A percentile compares a stretch with the other conserved stretches of the same genome.
Evolutionary conservation across 2,888 invertebrate genomes (phyloP).

Genomic region (Ennomos fuscantarius): DNA sequence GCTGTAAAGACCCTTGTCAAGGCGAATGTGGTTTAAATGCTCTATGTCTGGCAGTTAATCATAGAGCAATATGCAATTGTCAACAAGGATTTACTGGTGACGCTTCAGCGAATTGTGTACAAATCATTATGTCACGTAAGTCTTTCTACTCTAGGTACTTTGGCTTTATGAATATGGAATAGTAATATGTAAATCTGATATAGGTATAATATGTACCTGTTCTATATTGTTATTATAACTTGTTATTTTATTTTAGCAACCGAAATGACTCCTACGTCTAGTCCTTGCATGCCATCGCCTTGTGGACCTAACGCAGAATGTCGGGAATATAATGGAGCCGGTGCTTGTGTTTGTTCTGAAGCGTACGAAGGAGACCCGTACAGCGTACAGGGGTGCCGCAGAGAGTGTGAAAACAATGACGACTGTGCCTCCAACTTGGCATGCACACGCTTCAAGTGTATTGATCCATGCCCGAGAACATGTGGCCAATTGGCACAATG

Average conservation of each 20-base stretch:
- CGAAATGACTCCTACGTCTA: constrained; percentile 86
- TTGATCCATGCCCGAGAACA: constrained; percentile 93
- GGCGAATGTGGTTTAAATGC: constrained; percentile 92
- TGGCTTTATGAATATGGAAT: no score
- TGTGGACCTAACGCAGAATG: constrained; percentile 95
- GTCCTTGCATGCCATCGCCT: constrained; percentile 93
- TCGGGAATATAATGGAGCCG: constrained; percentile 92
- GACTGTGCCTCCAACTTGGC: constrained; percentile 90
- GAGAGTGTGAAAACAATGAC: constrained; percentile 92
- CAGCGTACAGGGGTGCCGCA: constrained; percentile 87
- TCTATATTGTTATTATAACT: constrained; percentile 1
- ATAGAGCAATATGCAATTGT: constrained; percentile 92
- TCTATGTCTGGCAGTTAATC: constrained; percentile 93
- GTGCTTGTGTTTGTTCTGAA: constrained; percentile 92
- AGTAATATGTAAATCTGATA: no score
- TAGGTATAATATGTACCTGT: neutral
- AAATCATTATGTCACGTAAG: constrained; percentile 79
- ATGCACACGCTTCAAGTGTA: constrained; percentile 93
- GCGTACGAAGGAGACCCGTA: constrained; percentile 94
- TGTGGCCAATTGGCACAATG: constrained; percentile 93
- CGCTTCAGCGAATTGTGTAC: constrained; percentile 88
- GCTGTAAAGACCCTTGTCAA: constrained; percentile 93
- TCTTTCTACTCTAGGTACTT: constrained; percentile 1
- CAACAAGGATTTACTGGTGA: constrained; percentile 93
- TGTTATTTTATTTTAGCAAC: constrained; percentile 70